phyloP scores from a whole-genome alignment of 1,140 invertebrate species.

The Penaeus vannamei region DNA sequence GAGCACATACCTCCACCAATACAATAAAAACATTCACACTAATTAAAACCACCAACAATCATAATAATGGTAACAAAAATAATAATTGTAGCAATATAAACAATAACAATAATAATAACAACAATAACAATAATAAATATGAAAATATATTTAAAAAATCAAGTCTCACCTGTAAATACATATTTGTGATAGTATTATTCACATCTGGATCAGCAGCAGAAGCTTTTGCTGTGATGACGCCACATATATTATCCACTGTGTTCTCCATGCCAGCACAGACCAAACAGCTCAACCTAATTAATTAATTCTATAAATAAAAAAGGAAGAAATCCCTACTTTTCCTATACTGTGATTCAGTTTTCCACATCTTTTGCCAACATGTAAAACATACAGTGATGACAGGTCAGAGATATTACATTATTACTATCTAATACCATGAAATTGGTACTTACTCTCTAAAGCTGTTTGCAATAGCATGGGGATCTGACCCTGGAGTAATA shows the following conservation, averaged over 20 bases:
- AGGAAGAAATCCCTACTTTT: not conserved
- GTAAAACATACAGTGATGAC: too few species aligned
- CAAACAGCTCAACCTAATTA: constrained; percentile 9
- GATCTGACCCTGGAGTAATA: constrained; percentile 39
- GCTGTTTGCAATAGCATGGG: constrained; percentile 22
- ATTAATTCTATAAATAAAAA: not conserved
- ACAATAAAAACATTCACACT: too few species aligned
- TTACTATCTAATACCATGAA: not conserved
- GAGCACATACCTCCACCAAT: too few species aligned
- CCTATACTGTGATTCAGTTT: not conserved
- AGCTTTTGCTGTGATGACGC: constrained; percentile 30
- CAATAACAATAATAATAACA: too few species aligned
- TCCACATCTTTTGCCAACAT: not conserved
- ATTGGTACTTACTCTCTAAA: constrained; percentile 46
- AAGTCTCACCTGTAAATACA: constrained; percentile 53
- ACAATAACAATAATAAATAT: too few species aligned
- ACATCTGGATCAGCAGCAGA: constrained; percentile 38
- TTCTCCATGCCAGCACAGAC: constrained; percentile 46
- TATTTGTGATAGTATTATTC: constrained; percentile 57
- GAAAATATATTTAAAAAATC: too few species aligned
- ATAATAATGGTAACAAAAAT: too few species aligned
- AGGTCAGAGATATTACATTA: too few species aligned
- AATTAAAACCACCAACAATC: too few species aligned
- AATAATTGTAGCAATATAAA: too few species aligned
- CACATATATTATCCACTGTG: constrained; percentile 47